Percentiles rank a stretch among this genome's conserved stretches.
These are phyloP conservation scores for Sebastes fasciatus DNA, from an alignment of 2,113 vertebrate species.

Conservation along the genomic window DNA sequence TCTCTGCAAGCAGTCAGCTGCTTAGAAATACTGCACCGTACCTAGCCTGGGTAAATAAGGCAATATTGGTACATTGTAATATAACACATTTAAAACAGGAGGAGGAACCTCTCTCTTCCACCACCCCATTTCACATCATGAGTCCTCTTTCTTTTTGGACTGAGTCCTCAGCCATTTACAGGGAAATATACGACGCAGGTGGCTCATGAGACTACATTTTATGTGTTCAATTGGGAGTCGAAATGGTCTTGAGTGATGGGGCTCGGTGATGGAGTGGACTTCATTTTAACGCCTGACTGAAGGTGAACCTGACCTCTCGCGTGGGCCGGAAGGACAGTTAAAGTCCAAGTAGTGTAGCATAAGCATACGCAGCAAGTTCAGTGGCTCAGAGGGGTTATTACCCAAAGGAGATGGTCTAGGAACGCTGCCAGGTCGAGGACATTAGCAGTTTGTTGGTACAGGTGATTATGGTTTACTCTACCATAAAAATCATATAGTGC, in stretches of 20 bases:
- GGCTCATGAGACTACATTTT: slow-evolving; percentile 64
- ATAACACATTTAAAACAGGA: background rate
- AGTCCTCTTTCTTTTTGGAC: slow-evolving; percentile 24
- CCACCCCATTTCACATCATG: slow-evolving; percentile 5
- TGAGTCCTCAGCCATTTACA: slow-evolving; percentile 47
- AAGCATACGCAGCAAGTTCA: slow-evolving; percentile 61
- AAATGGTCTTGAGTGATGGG: slow-evolving; percentile 68
- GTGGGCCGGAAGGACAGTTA: slow-evolving; percentile 56
- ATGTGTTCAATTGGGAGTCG: slow-evolving; percentile 70
- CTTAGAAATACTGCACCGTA: background rate
- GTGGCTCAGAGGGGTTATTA: slow-evolving; percentile 66
- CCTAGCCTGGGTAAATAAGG: slow-evolving; percentile 8
- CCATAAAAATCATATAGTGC: slow-evolving; percentile 61
- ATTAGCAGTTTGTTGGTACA: slow-evolving; percentile 63
- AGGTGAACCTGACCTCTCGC: slow-evolving; percentile 72
- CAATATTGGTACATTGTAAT: background rate
- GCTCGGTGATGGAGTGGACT: slow-evolving; percentile 52
- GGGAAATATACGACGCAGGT: slow-evolving; percentile 56
- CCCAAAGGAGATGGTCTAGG: slow-evolving; percentile 57
- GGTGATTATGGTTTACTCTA: slow-evolving; percentile 66
- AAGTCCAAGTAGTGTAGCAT: slow-evolving; percentile 46
- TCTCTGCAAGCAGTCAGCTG: background rate
- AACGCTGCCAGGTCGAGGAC: slow-evolving; percentile 41
- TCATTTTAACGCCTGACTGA: slow-evolving; percentile 73
- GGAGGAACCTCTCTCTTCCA: background rate